These are phyloP conservation scores for Coregonus clupeaformis DNA, from an alignment of 2,113 vertebrate species.

Conservation along the genomic window DNA sequence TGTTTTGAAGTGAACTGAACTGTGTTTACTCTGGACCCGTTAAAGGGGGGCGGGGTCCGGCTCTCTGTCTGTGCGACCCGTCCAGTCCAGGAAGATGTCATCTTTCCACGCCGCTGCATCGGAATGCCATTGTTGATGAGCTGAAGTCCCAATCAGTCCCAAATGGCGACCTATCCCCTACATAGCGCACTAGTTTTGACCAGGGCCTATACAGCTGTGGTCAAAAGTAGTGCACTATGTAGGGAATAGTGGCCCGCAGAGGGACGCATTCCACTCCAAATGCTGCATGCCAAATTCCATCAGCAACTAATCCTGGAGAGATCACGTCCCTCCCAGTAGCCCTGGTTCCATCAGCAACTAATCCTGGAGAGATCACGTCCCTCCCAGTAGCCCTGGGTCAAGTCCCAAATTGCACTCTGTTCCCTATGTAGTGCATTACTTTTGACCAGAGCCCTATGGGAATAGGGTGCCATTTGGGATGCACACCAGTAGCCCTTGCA, in stretches of 20 bases:
- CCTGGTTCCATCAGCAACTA: slow-evolving; percentile 58
- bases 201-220: slow-evolving; percentile 3
- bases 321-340: slow-evolving; percentile 63
- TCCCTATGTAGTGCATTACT: too few species aligned
- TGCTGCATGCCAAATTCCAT: slow-evolving; percentile 56
- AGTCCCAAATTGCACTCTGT: too few species aligned
- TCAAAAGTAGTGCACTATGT: too few species aligned
- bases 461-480: too few species aligned
- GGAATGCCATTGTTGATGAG: slow-evolving; percentile 54
- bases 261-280: neutral
- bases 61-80: neutral
- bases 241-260: too few species aligned
- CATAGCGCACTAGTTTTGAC: too few species aligned
- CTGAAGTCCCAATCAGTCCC: slow-evolving; percentile 24
- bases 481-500: slow-evolving; percentile 51
- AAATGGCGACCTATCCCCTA: too few species aligned
- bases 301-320: slow-evolving; percentile 58
- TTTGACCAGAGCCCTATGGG: too few species aligned
- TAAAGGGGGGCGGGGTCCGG: neutral
- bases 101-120: slow-evolving; percentile 15
- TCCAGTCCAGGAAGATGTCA: neutral
- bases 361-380: slow-evolving; percentile 66
- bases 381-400: neutral
- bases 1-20: slow-evolving; percentile 24
- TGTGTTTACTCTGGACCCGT: slow-evolving; percentile 12